A percentile compares a stretch with the other conserved stretches of the same genome.
These are phyloP conservation scores for Laodelphax striatellus DNA, from an alignment of 1,140 invertebrate species.

Conservation along the genomic window DNA sequence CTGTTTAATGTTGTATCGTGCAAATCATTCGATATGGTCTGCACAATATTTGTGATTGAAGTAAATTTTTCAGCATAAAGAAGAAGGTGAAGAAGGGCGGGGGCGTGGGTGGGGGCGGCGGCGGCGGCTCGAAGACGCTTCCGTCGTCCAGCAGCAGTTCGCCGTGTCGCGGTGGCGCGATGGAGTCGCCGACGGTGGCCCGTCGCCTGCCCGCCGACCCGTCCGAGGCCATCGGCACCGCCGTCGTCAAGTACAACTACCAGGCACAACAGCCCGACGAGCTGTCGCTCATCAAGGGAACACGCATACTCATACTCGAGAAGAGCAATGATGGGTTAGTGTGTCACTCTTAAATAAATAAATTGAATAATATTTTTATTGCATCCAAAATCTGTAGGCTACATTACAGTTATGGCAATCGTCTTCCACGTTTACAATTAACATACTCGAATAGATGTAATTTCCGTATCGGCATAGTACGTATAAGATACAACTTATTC, in stretches of 20 bases:
- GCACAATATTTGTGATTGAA: neutral
- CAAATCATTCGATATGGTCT: slow-evolving; percentile 9
- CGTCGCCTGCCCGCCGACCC: slow-evolving; percentile 65
- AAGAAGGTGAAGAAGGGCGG: slow-evolving; percentile 80
- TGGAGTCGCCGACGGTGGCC: slow-evolving; percentile 64
- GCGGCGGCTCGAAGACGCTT: slow-evolving; percentile 70
- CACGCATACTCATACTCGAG: slow-evolving; percentile 87
- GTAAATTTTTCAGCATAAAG: slow-evolving; percentile 57
- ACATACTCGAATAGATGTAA: too few relatives aligned
- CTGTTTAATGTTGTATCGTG: neutral
- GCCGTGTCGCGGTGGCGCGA: slow-evolving; percentile 45
- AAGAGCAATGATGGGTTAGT: slow-evolving; percentile 85
- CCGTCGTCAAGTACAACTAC: slow-evolving; percentile 96
- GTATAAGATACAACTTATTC: too few relatives aligned
- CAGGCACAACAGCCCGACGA: slow-evolving; percentile 96
- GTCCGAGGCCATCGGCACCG: slow-evolving; percentile 76
- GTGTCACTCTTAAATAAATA: too few relatives aligned
- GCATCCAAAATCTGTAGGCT: too few relatives aligned
- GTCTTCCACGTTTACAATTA: too few relatives aligned
- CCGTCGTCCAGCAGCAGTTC: slow-evolving; percentile 74
- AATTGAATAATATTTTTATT: too few relatives aligned
- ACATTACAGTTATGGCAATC: too few relatives aligned
- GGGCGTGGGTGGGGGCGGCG: slow-evolving; percentile 53
- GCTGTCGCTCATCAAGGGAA: slow-evolving; percentile 82
- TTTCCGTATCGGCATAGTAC: too few relatives aligned